Conservation (phyloP, 2,888 invertebrate genomes). For the Apodemia zela region DNA sequence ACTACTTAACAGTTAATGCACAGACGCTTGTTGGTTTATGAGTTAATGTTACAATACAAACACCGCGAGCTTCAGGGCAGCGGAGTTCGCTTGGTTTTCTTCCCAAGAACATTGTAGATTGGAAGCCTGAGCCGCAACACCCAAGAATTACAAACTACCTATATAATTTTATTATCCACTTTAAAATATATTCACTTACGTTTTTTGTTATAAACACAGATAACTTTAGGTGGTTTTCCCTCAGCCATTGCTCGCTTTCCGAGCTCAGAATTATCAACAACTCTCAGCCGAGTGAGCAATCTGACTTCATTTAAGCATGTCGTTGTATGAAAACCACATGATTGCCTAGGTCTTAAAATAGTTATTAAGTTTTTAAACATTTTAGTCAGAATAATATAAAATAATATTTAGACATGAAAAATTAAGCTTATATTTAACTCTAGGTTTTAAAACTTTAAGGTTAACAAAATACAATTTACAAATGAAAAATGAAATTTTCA, state of each 20-base stretch:
- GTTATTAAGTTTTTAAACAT: constrained; percentile 57
- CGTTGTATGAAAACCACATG: constrained; percentile 80
- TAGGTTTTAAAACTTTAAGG: too few species aligned
- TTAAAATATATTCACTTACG: constrained; percentile 45
- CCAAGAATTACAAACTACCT: not conserved
- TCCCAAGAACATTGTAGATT: not conserved
- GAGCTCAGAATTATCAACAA: constrained; percentile 98
- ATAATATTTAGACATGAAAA: not conserved
- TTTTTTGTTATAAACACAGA: constrained; percentile 95
- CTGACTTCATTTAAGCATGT: constrained; percentile 83
- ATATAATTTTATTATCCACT: not conserved
- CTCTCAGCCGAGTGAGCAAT: constrained; percentile 88
- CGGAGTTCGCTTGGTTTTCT: too few species aligned
- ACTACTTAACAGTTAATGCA: too few species aligned
- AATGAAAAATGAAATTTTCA: too few species aligned
- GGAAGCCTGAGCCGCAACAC: not conserved
- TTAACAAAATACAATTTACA: not conserved
- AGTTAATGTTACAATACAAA: too few species aligned
- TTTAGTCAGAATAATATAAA: constrained; percentile 33
- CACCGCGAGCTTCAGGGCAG: too few species aligned
- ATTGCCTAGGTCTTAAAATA: constrained; percentile 40
- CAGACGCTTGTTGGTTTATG: too few species aligned
- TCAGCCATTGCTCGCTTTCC: constrained; percentile 97
- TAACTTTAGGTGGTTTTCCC: constrained; percentile 95
- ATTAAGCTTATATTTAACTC: too few species aligned